These are phyloP conservation scores for Lissocephala sabroskyi DNA, from an alignment of 2,888 invertebrate species.

Conservation along the genomic window DNA sequence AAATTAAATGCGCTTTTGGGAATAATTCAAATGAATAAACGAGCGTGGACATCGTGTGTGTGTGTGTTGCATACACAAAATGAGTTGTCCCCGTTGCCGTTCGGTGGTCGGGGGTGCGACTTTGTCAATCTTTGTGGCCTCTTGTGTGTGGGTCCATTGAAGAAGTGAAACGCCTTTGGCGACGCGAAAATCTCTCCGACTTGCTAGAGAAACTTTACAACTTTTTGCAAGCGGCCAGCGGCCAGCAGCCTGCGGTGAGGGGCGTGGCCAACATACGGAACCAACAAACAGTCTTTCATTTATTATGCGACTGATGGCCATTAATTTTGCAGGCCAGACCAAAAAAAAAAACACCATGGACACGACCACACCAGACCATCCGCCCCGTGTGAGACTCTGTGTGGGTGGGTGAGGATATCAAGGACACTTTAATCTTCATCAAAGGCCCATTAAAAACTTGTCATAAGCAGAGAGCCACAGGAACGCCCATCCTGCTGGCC, in stretches of 20 bases:
- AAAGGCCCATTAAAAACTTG: slow-evolving; percentile 42
- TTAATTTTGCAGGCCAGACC: slow-evolving; percentile 44
- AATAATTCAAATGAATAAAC: slow-evolving; percentile 67
- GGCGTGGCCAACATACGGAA: slow-evolving; percentile 23
- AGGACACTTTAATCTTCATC: slow-evolving; percentile 21
- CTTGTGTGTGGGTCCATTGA: no score
- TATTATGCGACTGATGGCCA: slow-evolving; percentile 66
- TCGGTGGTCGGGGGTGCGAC: no score
- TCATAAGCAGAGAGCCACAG: slow-evolving; percentile 26
- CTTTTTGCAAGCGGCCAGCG: slow-evolving; percentile 17
- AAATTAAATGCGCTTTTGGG: slow-evolving; percentile 71
- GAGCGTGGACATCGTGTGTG: slow-evolving; percentile 54
- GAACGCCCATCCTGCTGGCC: no score
- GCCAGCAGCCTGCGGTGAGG: slow-evolving; percentile 9
- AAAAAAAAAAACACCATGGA: background rate
- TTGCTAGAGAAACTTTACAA: slow-evolving; percentile 36
- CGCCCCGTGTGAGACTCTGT: background rate
- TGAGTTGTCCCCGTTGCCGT: slow-evolving; percentile 24
- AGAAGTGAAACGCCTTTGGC: no score
- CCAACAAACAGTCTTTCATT: slow-evolving; percentile 53
- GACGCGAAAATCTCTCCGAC: slow-evolving; percentile 24
- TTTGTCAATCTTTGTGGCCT: no score
- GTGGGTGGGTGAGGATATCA: slow-evolving; percentile 4
- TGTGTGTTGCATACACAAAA: slow-evolving; percentile 63
- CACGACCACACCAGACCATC: background rate